Evolutionary conservation across 2,888 invertebrate genomes (phyloP), one percentile per base, ranked within the genome.

Genomic region (Andrena flavipes): DNA sequence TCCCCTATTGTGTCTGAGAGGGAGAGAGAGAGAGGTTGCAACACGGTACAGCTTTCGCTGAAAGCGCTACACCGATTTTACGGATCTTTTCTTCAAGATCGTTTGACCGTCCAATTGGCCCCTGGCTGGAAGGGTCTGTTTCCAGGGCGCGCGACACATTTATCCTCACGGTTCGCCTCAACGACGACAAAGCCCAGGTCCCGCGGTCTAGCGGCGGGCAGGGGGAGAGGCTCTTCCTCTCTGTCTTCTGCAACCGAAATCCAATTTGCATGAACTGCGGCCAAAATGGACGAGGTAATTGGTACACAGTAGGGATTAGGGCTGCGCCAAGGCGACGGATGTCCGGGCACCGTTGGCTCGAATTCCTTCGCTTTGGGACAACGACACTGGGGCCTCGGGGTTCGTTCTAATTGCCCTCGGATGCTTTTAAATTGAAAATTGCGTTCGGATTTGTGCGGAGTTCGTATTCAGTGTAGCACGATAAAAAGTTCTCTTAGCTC

Each of bases 201-300:
- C 65, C 54, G 68, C 73, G 76, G 69, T 79, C 76, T 67, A 65
- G 56, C 65, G 59, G 63, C 42, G 71, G 62, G 72, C 20, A 26
- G 7, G 23, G 23, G 56, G 20, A 54, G 62, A n/a, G 54, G 10
- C 77, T 75, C 80, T 77, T 76, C 76, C 83, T 73, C 84, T 75
- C 68, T 74, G 88, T 84, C 84, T 84, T 85, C 85, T 68, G 87
- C 84, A 85, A 91, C 91, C 91, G 87, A 92, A 90, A 92, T 91
- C 92, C 92, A 92, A 92, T 92, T 92, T 92, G 92, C 92, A 92
- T 92, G 89, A 91, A 91, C 85, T 84, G 86, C 83, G 76, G 82
- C 82, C 82, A 84, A 85, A 88, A 84, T 86, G 88, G 88, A 90
- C 91, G 87, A 85, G 90, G 88, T 91, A 91, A 91, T 91, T 91